Evolutionary conservation across 2,888 invertebrate genomes (phyloP), one percentile per base, ranked within the genome.

Genomic region (Diaphora mendica): DNA sequence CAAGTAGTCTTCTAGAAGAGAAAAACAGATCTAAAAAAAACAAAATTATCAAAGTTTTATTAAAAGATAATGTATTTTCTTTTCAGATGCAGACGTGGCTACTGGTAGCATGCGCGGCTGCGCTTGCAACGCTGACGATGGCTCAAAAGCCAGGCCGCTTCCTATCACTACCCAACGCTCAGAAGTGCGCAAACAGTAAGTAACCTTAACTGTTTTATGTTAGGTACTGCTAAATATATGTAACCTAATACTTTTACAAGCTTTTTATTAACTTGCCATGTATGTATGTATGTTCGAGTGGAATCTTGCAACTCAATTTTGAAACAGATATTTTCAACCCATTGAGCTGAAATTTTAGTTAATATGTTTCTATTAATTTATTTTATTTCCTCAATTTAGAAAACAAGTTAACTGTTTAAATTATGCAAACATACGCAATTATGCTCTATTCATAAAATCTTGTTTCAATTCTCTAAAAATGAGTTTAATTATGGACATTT

Each of bases 161-260:
- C 96, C 96, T 98, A 81, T 97, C 98, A 70, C 96, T 98, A 83
- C 98, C 98, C 67, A 96, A 96, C 79, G 96, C 98, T 78, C 96
- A 97, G 90, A 98, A 98, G 96, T 98, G 98, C 93, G 96, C 98
- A 79, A 97, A 96, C 94, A 97, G 98, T 98, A 96, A 98, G 98
- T 98, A 84, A 67, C 17, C 35, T 48, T 30, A 23, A 23, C 20
- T 30, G 15, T 35, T 48, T 69, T 30, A 66, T 30, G 2, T 44
- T 11, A 33, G n/a, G 23, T 11, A 23, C 11, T 5, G 7, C 26
- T 59, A 11, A 26, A 5, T 30, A 62, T 26, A 26, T 26, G n/a
- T 59, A 13, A 59, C 0, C 59, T 59, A 11, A 15, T 59, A 59
- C 7, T 55, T 55, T 55, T n/a, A n/a, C 33, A 33, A 33, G 33